Evolutionary conservation across 2,888 invertebrate genomes (phyloP).

Genomic region (Latrodectus elegans): DNA sequence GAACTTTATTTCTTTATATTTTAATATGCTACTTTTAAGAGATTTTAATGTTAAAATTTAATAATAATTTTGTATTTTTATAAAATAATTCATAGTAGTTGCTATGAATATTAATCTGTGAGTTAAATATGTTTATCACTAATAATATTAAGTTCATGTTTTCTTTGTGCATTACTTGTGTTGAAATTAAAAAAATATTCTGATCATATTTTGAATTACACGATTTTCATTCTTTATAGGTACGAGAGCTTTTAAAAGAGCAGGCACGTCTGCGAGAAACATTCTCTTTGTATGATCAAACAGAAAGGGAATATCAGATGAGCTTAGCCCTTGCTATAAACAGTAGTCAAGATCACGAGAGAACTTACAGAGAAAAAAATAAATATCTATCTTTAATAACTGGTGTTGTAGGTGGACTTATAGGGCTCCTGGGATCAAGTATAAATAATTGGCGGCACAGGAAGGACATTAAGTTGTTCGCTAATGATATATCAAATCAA

Average conservation of each 20-base stretch:
- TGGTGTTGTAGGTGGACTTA: constrained; percentile 46
- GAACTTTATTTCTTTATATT: too few relatives aligned
- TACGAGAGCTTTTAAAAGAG: constrained; percentile 57
- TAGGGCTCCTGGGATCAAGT: constrained; percentile 51
- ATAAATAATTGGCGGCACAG: constrained; percentile 58
- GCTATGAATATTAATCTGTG: too few relatives aligned
- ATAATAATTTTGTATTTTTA: too few relatives aligned
- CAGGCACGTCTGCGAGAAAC: constrained; percentile 38
- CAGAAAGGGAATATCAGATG: constrained; percentile 51
- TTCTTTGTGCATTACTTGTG: too few relatives aligned
- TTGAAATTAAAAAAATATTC: too few relatives aligned
- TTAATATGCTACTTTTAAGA: too few relatives aligned
- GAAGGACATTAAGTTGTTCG: constrained; percentile 56
- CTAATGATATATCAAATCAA: constrained; percentile 31
- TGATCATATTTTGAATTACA: too few relatives aligned
- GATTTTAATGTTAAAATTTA: too few relatives aligned
- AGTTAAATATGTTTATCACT: too few relatives aligned
- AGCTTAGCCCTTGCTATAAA: constrained; percentile 49
- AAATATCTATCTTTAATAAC: constrained; percentile 59
- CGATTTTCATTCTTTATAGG: constrained; percentile 16
- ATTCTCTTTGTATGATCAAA: constrained; percentile 45
- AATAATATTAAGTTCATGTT: too few relatives aligned
- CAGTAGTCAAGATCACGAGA: constrained; percentile 60
- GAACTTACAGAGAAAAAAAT: constrained; percentile 58
- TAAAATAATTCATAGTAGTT: too few relatives aligned